Evolutionary conservation across 2,113 vertebrate species (phyloP).

Genomic region (Rhynchopsitta pachyrhyncha): DNA sequence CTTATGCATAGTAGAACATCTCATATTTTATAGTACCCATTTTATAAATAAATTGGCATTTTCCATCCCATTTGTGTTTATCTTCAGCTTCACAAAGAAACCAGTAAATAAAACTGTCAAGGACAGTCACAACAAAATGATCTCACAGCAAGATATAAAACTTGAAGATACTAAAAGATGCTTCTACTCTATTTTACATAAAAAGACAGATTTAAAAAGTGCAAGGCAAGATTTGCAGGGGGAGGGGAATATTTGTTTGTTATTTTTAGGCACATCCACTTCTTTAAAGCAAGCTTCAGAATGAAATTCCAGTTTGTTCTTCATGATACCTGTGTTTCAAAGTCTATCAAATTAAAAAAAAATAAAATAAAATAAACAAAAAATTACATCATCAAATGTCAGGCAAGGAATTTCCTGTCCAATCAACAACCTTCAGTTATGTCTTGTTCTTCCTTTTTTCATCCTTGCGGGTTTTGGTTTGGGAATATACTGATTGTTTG

Average conservation of each 20-base stretch:
- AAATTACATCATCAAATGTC: constrained; percentile 72
- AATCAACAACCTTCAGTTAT: constrained; percentile 76
- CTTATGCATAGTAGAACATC: constrained; percentile 76
- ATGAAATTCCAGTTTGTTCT: constrained; percentile 83
- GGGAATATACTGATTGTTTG: constrained; percentile 98
- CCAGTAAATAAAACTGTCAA: constrained; percentile 85
- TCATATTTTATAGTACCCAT: constrained; percentile 74
- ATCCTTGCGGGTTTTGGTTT: constrained; percentile 96
- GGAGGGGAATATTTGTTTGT: constrained; percentile 52
- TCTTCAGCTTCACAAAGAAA: constrained; percentile 85
- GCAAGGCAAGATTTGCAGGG: constrained; percentile 84
- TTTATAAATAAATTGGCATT: constrained; percentile 84
- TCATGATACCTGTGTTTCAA: constrained; percentile 80
- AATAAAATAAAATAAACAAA: background rate
- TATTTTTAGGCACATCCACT: constrained; percentile 82
- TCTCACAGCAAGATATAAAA: constrained; percentile 82
- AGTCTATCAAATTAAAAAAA: constrained; percentile 60
- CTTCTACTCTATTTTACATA: constrained; percentile 80
- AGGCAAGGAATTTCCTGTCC: constrained; percentile 38
- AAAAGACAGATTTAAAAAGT: constrained; percentile 86
- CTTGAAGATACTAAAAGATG: constrained; percentile 77
- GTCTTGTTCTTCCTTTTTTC: constrained; percentile 92
- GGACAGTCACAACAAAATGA: constrained; percentile 79
- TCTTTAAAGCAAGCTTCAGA: constrained; percentile 83
- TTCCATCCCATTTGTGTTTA: constrained; percentile 70